Evolutionary conservation across 2,888 invertebrate species (phyloP).

Genomic region (Alloplasta piceator): DNA sequence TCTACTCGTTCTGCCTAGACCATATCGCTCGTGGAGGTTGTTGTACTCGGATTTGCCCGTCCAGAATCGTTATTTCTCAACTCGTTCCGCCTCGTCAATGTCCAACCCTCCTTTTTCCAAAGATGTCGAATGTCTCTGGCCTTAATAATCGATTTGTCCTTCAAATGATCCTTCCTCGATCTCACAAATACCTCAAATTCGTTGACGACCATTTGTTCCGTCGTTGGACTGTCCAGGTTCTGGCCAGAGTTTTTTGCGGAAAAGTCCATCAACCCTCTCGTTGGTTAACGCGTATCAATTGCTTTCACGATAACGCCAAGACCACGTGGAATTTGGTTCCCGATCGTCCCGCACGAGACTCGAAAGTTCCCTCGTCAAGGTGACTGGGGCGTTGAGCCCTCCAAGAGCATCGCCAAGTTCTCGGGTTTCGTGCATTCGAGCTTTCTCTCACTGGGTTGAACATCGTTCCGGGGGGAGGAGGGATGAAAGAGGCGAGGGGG

Average conservation of each 20-base stretch:
- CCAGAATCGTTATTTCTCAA: slow-evolving; percentile 79
- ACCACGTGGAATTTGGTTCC: slow-evolving; percentile 50
- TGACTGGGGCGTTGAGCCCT: slow-evolving; percentile 31
- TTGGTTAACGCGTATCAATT: too few species aligned
- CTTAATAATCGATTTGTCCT: too few species aligned
- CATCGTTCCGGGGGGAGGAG: slow-evolving; percentile 70
- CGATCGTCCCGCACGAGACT: slow-evolving; percentile 20
- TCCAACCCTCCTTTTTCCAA: too few species aligned
- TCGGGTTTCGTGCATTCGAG: slow-evolving; percentile 75
- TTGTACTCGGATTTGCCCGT: slow-evolving; percentile 76
- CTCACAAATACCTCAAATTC: too few species aligned
- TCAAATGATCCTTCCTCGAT: too few species aligned
- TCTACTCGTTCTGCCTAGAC: slow-evolving; percentile 69
- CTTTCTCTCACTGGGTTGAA: slow-evolving; percentile 60
- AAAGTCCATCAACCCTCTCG: too few species aligned
- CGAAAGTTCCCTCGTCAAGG: slow-evolving; percentile 54
- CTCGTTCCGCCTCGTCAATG: slow-evolving; percentile 44
- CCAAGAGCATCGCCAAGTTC: slow-evolving; percentile 56
- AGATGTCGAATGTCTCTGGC: too few species aligned
- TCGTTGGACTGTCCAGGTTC: too few species aligned
- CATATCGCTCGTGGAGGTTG: slow-evolving; percentile 71
- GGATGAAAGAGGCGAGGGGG: slow-evolving; percentile 42
- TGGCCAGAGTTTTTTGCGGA: too few species aligned
- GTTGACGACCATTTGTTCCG: too few species aligned
- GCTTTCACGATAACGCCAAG: neutral